Evolutionary conservation across 2,888 invertebrate species (phyloP).

Genomic region (Drosophila anomalata): DNA sequence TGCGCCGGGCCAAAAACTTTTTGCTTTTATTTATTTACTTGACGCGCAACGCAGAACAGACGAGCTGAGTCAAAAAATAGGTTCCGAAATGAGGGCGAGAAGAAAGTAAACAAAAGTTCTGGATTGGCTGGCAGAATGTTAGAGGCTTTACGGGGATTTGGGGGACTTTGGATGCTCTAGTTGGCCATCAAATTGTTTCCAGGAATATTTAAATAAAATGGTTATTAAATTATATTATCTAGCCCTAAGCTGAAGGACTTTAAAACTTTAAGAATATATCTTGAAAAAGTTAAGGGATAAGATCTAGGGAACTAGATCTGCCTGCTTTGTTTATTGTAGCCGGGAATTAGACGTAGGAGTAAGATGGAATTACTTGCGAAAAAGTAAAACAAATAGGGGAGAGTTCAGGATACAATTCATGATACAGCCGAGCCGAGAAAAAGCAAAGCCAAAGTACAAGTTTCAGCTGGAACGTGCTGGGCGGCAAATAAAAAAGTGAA

Average conservation of each 20-base stretch:
- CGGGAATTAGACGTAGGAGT: conserved; percentile 70
- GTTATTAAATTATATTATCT: background rate
- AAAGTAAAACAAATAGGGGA: conserved; percentile 67
- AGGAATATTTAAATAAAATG: conserved; percentile 12
- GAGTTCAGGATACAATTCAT: background rate
- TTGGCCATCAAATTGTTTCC: background rate
- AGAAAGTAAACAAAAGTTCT: conserved; percentile 41
- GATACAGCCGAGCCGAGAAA: too few relatives aligned
- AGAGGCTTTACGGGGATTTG: conserved; percentile 6
- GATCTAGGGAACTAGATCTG: conserved; percentile 59
- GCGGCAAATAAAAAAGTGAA: background rate
- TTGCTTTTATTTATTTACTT: conserved; percentile 74
- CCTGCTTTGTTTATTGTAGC: conserved; percentile 64
- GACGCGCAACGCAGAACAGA: conserved; percentile 42
- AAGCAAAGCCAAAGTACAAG: conserved; percentile 48
- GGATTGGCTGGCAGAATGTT: conserved; percentile 14
- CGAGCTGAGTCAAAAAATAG: conserved; percentile 23
- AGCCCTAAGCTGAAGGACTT: background rate
- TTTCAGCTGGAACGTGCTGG: conserved; percentile 43
- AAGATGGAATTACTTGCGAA: conserved; percentile 68
- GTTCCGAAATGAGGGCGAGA: conserved; percentile 17
- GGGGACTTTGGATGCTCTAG: conserved; percentile 11
- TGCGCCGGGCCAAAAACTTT: conserved; percentile 56
- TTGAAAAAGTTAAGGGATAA: background rate
- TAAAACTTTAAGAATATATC: conserved; percentile 25